Evolutionary conservation across 2,797 vertebrate species (phyloP).

Genomic region (Eulemur rubriventer): DNA sequence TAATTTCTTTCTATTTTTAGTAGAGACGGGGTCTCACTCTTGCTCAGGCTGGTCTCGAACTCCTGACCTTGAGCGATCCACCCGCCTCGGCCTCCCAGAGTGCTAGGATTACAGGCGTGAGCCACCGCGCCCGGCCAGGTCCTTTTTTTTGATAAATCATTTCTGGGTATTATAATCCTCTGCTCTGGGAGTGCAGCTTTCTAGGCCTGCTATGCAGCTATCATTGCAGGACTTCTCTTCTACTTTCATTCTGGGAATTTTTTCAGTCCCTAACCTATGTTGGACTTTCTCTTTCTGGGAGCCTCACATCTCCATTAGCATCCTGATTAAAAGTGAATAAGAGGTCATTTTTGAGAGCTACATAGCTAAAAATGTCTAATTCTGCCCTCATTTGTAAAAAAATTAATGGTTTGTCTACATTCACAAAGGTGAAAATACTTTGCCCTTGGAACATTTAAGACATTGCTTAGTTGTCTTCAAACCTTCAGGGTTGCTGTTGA

Average conservation of each 20-base stretch:
- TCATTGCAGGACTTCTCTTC: neutral
- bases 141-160: neutral
- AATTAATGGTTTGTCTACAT: neutral
- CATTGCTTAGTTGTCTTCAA: neutral
- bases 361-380: neutral
- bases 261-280: neutral
- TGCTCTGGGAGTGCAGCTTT: neutral
- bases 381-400: neutral
- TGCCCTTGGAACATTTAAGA: neutral
- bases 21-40: too few species aligned
- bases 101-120: too few species aligned
- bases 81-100: too few species aligned
- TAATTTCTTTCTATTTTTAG: too few species aligned
- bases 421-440: slow-evolving; percentile 33
- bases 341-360: neutral
- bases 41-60: too few species aligned
- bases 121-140: too few species aligned
- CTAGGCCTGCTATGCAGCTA: neutral
- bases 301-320: neutral
- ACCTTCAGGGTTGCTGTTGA: neutral
- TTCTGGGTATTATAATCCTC: neutral
- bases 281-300: neutral
- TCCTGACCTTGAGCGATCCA: too few species aligned
- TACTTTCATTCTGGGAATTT: neutral
- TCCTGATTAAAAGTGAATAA: neutral